Conservation (phyloP, 92 coral and sea anemone genomes). For the Meandrina meandrites region DNA sequence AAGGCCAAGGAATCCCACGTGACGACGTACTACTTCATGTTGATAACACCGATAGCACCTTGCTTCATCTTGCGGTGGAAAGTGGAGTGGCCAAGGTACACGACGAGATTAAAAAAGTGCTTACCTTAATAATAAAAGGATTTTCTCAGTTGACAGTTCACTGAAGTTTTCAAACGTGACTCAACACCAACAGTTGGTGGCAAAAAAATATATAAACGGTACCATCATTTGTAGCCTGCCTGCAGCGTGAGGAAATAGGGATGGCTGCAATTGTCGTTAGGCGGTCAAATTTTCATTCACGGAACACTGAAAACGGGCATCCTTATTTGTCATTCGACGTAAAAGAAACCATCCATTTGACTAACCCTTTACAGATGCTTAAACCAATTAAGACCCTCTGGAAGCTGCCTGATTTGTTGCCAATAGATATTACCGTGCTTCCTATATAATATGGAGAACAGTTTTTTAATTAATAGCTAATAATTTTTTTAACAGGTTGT, state of each 20-base stretch:
- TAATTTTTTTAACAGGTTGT: slow-evolving; percentile 56
- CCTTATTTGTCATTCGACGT: background rate
- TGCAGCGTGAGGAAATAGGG: too few species aligned
- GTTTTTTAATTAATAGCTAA: background rate
- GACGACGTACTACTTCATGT: slow-evolving; percentile 79
- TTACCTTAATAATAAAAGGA: too few species aligned
- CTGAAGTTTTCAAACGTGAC: too few species aligned
- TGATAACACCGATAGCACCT: slow-evolving; percentile 79
- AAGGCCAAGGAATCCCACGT: slow-evolving; percentile 63
- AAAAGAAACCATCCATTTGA: too few species aligned
- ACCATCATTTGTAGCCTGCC: too few species aligned
- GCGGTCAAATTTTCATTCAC: too few species aligned
- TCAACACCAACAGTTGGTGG: too few species aligned
- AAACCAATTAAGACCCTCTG: background rate
- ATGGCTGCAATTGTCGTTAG: too few species aligned
- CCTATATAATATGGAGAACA: background rate
- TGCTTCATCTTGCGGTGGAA: slow-evolving; percentile 85
- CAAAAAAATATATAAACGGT: too few species aligned
- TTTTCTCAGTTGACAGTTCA: too few species aligned
- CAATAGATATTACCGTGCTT: background rate
- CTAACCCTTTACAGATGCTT: background rate
- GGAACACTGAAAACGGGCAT: too few species aligned
- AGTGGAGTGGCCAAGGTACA: slow-evolving; percentile 84
- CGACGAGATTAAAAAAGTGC: background rate
- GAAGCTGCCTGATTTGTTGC: background rate